Conservation (phyloP, 2,113 vertebrate genomes). For the Calidris pugnax region DNA sequence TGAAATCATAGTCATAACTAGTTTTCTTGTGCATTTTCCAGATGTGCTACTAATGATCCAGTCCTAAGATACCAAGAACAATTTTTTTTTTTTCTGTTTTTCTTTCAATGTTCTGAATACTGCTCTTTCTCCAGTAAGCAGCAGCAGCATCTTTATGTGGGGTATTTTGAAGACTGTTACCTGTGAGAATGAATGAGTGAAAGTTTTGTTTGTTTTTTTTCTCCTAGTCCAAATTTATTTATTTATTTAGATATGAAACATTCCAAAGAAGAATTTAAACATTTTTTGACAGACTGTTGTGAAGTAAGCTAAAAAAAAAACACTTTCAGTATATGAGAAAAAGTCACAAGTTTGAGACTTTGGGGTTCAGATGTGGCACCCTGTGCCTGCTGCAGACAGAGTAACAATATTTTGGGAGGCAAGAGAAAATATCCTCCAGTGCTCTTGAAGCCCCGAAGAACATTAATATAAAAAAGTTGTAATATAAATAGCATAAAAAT, state of each 20-base stretch:
- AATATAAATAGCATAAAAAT: not conserved
- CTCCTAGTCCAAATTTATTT: not conserved
- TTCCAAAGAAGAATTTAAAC: not conserved
- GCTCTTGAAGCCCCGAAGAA: not conserved
- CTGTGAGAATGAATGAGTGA: not conserved
- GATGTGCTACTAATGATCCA: not conserved
- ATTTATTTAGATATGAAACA: not conserved
- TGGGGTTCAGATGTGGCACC: not conserved
- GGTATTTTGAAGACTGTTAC: not conserved
- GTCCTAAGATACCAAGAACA: accelerated
- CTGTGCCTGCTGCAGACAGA: not conserved
- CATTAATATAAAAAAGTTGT: not conserved
- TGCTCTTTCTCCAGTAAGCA: not conserved
- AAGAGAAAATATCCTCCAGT: not conserved
- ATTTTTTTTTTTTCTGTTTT: not conserved
- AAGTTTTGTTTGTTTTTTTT: not conserved
- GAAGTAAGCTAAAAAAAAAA: not conserved
- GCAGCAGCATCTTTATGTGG: accelerated
- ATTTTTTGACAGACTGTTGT: not conserved
- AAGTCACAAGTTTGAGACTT: not conserved
- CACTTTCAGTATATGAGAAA: not conserved
- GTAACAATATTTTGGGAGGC: not conserved
- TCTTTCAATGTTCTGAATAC: not conserved
- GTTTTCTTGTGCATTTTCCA: not conserved
- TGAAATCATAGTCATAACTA: not conserved